Base-by-base conservation (phyloP, 2,888 invertebrate genomes). In the Tachina grossa region DNA sequence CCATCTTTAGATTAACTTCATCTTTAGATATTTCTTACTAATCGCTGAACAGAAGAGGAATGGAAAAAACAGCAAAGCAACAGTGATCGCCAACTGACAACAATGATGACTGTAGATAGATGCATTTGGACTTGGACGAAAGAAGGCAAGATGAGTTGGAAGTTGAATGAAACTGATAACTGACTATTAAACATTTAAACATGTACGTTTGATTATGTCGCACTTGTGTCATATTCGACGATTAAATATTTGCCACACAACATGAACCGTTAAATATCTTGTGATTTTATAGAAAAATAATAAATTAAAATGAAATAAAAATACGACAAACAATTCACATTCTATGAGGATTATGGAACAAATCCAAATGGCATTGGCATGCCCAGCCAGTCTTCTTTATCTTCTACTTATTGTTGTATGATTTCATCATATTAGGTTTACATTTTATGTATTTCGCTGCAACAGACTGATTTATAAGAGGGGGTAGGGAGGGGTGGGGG, bases 191-290 rank as follows among this genome's bases (percentile, higher is more conserved):
- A 75, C 57, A 78, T 82, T 85, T 75, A 65, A 82, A 81, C 81
- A 85, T 82, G 85, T 85, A 78, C 85, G 78, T 85, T 82, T 81
- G 77, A 84, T 84, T 84, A 84, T 84, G 84, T 84, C 84, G 80
- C 84, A 81, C 80, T 72, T 84, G 80, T 84, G 85, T 82, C 85
- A 85, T 82, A 78, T 75, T 78, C 81, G 63, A 22, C 81, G 77
- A 85, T 68, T 81, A 82, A 85, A 82, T 85, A 85, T 84, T 84
- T 84, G 84, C 84, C 84, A 80, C 84, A 84, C 84, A 84, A 76
- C 84, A 84, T 84, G 84, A 84, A 84, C 84, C 84, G 84, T 84
- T 84, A 84, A 81, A 81, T 81, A 69, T 75, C 68, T 81, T 74
- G n/a, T 61, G 74, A 69, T 68, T 75, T 81, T 51, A 41, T 55